Conservation (phyloP, 1,140 invertebrate genomes). For the Drosophila lowei region DNA sequence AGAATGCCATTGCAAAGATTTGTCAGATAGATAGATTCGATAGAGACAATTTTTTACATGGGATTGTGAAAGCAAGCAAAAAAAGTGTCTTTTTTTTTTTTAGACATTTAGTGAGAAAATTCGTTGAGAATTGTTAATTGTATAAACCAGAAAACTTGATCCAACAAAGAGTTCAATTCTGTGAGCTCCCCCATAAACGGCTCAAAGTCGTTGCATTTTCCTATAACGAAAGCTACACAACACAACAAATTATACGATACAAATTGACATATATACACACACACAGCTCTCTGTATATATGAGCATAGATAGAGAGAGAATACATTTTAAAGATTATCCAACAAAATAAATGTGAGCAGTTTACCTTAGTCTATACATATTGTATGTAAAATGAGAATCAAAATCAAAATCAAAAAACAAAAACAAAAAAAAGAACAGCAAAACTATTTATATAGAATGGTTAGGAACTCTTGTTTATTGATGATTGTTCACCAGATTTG, state of each 20-base stretch:
- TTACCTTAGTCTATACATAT: slow-evolving; percentile 40
- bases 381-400: slow-evolving; percentile 39
- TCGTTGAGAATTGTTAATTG: slow-evolving; percentile 50
- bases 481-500: slow-evolving; percentile 51
- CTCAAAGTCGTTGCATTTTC: slow-evolving; percentile 77
- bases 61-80: slow-evolving; percentile 36
- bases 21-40: slow-evolving; percentile 8
- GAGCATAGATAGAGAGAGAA: too few relatives aligned
- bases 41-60: slow-evolving; percentile 14
- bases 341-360: slow-evolving; percentile 59
- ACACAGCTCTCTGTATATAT: slow-evolving; percentile 5
- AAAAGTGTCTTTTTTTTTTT: slow-evolving; percentile 69
- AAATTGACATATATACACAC: slow-evolving; percentile 51
- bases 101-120: slow-evolving; percentile 63
- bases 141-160: slow-evolving; percentile 28
- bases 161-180: slow-evolving; percentile 55
- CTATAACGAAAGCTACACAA: slow-evolving; percentile 49
- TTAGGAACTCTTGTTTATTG: slow-evolving; percentile 59
- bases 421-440: slow-evolving; percentile 26
- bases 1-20: background rate
- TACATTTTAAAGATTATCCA: background rate
- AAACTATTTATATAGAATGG: slow-evolving; percentile 34
- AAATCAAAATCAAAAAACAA: slow-evolving; percentile 40
- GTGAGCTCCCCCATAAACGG: slow-evolving; percentile 52
- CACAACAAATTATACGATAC: slow-evolving; percentile 36